Conservation (phyloP, 2,797 vertebrate species). For the Hippocampus kuda region DNA sequence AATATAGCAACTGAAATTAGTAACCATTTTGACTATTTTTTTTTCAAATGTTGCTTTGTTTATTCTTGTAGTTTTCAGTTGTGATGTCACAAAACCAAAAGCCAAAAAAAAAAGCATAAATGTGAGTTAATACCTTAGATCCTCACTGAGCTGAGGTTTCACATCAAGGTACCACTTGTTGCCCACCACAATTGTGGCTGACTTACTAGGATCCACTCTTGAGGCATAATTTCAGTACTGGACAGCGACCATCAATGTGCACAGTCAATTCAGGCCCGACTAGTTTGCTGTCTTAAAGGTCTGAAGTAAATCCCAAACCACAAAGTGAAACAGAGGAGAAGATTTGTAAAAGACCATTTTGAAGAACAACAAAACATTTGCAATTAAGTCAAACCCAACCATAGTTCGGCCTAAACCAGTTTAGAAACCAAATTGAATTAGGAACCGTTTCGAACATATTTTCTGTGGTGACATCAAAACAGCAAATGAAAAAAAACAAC, state of each 20-base stretch:
- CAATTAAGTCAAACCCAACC: neutral
- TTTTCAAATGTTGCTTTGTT: neutral
- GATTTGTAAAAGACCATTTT: neutral
- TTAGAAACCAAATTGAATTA: neutral
- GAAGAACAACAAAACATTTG: neutral
- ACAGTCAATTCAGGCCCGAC: neutral
- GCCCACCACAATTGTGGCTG: neutral
- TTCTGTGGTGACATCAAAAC: neutral
- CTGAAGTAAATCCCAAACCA: neutral
- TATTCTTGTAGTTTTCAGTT: neutral
- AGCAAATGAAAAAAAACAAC: neutral
- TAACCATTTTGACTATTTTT: neutral
- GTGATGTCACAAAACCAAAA: neutral
- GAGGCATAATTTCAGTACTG: neutral
- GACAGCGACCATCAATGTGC: neutral
- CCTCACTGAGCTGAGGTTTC: neutral
- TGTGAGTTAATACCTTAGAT: neutral
- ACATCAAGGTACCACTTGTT: neutral
- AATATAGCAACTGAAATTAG: neutral
- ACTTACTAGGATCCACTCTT: neutral
- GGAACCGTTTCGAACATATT: neutral
- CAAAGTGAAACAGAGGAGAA: neutral
- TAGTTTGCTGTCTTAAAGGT: neutral
- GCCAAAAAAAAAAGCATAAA: neutral
- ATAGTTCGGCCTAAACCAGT: neutral